A percentile compares a stretch with the other conserved stretches of the same genome.
These are phyloP conservation scores for Ormyrus labotus DNA, from an alignment of 2,888 invertebrate genomes.

Conservation along the genomic window DNA sequence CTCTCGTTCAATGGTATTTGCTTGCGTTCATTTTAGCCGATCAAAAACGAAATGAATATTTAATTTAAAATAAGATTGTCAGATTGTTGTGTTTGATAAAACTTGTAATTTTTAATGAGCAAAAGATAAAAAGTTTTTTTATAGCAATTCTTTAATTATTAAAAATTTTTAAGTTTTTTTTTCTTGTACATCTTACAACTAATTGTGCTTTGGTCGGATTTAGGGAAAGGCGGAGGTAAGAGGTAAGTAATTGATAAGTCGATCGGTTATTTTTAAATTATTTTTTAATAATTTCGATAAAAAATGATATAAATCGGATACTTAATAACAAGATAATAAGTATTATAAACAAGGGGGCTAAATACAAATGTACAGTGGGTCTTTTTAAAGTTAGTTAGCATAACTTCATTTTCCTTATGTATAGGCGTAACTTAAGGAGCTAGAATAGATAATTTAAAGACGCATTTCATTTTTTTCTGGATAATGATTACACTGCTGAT, in stretches of 20 bases:
- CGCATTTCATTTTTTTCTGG: constrained; percentile 63
- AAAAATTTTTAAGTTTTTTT: not conserved
- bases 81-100: no score
- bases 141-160: not conserved
- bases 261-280: constrained; percentile 71
- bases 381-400: constrained; percentile 72
- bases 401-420: constrained; percentile 70
- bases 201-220: constrained; percentile 1
- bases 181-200: not conserved
- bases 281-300: constrained; percentile 76
- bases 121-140: not conserved
- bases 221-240: constrained; percentile 19
- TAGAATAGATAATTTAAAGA: constrained; percentile 72
- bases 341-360: constrained; percentile 76
- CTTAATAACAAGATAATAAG: constrained; percentile 76
- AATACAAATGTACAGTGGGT: constrained; percentile 75
- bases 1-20: no score
- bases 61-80: no score
- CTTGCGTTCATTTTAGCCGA: no score
- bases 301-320: constrained; percentile 76
- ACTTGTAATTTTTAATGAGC: not conserved
- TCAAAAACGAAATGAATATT: no score
- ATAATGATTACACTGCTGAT: constrained; percentile 57
- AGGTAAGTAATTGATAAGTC: constrained; percentile 58
- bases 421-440: constrained; percentile 70